Conservation (phyloP, 2,113 vertebrate species). For the Puffinus mauretanicus region DNA sequence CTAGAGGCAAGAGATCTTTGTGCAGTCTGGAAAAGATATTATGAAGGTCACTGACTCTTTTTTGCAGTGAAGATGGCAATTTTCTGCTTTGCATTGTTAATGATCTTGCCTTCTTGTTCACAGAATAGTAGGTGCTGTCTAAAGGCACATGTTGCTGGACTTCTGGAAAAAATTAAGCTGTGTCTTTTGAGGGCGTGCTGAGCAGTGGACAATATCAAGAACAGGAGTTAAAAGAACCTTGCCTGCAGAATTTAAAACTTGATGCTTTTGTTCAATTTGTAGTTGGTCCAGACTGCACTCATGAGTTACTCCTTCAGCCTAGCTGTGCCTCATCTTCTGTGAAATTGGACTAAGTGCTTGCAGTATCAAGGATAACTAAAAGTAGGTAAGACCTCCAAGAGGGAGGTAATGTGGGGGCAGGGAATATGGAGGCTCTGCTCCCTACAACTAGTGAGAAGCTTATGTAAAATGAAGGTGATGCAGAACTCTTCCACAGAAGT, state of each 20-base stretch:
- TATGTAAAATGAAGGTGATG: background rate
- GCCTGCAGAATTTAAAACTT: background rate
- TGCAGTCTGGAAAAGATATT: conserved; percentile 35
- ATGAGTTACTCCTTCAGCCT: background rate
- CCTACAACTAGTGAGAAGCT: background rate
- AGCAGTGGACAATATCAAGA: background rate
- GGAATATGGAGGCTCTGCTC: background rate
- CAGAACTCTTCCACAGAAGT: background rate
- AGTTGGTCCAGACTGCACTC: background rate
- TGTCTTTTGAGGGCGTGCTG: background rate
- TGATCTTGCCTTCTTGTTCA: background rate
- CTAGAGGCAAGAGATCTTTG: background rate
- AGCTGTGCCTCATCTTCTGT: background rate
- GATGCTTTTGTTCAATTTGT: background rate
- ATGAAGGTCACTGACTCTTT: conserved; percentile 40
- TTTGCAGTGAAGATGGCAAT: background rate
- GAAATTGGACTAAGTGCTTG: background rate
- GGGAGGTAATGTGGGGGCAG: background rate
- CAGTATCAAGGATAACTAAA: background rate
- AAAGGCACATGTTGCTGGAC: background rate
- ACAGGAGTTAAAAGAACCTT: background rate
- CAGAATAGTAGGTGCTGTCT: background rate
- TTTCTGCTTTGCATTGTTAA: background rate
- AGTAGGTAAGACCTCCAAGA: background rate
- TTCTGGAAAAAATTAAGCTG: background rate